A percentile compares a stretch with the other conserved stretches of the same genome.
phyloP scores from a whole-genome alignment of 2,797 vertebrate genomes.

The Denticeps clupeoides region DNA sequence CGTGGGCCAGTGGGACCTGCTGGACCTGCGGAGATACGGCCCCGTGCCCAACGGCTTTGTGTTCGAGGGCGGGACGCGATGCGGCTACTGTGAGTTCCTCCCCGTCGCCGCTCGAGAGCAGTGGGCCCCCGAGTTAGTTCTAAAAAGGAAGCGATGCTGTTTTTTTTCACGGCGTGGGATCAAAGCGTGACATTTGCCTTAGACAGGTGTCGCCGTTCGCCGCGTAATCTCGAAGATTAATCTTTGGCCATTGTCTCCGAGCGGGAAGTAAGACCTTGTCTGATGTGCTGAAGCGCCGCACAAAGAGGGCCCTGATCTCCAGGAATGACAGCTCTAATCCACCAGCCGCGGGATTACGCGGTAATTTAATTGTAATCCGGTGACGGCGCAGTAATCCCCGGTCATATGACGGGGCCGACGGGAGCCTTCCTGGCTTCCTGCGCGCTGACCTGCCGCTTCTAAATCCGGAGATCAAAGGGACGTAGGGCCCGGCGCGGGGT shows the following conservation, averaged over 20 bases:
- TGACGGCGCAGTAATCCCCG: neutral
- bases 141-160: neutral
- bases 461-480: too few relatives aligned
- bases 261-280: neutral
- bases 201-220: slow-evolving; percentile 5
- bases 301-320: slow-evolving; percentile 1
- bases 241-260: neutral
- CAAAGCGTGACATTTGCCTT: neutral
- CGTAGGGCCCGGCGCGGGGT: too few relatives aligned
- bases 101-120: neutral
- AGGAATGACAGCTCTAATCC: neutral
- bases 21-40: slow-evolving; percentile 85
- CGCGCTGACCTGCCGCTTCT: too few relatives aligned
- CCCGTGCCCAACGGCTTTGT: slow-evolving; percentile 86
- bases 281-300: neutral
- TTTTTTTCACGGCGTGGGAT: neutral
- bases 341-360: neutral
- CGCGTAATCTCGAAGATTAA: neutral
- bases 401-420: neutral
- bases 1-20: slow-evolving; percentile 83
- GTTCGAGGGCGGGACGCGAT: slow-evolving; percentile 93
- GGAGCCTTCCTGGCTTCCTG: too few relatives aligned
- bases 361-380: slow-evolving; percentile 1
- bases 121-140: neutral
- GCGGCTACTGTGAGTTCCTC: slow-evolving; percentile 82